Evolutionary conservation across 1,140 invertebrate species (phyloP).

Genomic region (Temnothorax longispinosus): DNA sequence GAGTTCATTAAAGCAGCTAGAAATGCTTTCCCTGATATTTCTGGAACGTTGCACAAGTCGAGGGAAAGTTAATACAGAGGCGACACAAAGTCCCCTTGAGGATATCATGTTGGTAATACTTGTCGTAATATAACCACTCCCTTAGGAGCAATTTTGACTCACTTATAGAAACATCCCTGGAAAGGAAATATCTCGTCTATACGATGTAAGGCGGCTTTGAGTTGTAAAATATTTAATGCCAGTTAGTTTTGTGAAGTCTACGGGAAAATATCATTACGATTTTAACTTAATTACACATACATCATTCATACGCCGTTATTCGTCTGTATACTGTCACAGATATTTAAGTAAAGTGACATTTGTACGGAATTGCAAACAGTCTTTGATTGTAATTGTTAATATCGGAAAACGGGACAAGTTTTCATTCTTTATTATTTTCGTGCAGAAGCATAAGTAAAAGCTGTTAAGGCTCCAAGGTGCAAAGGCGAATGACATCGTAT

Average conservation of each 20-base stretch:
- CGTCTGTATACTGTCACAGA: background rate
- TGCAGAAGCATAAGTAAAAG: constrained; percentile 30
- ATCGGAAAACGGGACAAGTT: background rate
- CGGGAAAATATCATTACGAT: background rate
- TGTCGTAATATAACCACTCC: constrained; percentile 48
- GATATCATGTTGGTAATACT: constrained; percentile 45
- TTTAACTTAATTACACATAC: background rate
- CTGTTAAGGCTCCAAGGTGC: constrained; percentile 47
- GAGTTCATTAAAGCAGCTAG: constrained; percentile 52
- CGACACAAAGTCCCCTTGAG: constrained; percentile 42
- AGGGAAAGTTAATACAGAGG: constrained; percentile 46
- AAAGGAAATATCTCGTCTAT: constrained; percentile 24
- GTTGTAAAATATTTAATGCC: constrained; percentile 32
- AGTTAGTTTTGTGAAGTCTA: background rate
- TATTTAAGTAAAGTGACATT: background rate
- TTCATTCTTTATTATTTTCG: constrained; percentile 23
- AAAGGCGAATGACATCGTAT: constrained; percentile 56
- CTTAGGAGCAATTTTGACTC: constrained; percentile 39
- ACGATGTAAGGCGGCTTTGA: background rate
- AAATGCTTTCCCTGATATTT: constrained; percentile 55
- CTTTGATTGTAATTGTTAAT: background rate
- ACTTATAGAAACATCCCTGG: constrained; percentile 47
- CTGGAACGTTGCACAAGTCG: constrained; percentile 32
- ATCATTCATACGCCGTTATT: background rate
- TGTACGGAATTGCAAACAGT: background rate